Conservation (phyloP, 2,113 vertebrate genomes). For the Chaetodon auriga region DNA sequence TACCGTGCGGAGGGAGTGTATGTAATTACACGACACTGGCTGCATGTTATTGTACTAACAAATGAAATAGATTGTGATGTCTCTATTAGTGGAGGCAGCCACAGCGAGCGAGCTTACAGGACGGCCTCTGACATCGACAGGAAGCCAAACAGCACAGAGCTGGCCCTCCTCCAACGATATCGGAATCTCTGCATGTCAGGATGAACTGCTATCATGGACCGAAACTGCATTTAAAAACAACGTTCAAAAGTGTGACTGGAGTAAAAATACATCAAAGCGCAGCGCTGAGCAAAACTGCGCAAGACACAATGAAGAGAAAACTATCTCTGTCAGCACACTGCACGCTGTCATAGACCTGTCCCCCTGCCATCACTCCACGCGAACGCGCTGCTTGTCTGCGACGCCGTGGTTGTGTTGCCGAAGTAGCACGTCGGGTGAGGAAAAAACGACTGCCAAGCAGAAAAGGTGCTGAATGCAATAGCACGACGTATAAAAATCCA, state of each 20-base stretch:
- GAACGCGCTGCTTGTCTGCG: slow-evolving; percentile 37
- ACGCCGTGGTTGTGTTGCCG: slow-evolving; percentile 14
- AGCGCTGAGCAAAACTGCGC: not conserved
- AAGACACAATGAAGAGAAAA: not conserved
- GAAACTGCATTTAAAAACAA: not conserved
- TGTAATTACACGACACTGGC: slow-evolving; percentile 60
- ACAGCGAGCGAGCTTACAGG: not conserved
- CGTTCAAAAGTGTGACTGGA: not conserved
- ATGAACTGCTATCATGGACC: not conserved
- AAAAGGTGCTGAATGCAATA: slow-evolving; percentile 43
- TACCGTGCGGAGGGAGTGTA: slow-evolving; percentile 34
- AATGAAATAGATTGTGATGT: slow-evolving; percentile 54
- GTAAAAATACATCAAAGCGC: not conserved
- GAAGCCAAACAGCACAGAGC: slow-evolving; percentile 23
- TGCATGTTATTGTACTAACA: slow-evolving; percentile 46
- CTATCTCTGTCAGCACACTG: not conserved
- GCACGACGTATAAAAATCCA: slow-evolving; percentile 25
- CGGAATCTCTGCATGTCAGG: not conserved
- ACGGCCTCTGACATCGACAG: slow-evolving; percentile 29
- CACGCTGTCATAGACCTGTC: not conserved
- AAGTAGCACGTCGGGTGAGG: not conserved
- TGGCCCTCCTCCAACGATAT: not conserved
- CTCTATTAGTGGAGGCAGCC: slow-evolving; percentile 31
- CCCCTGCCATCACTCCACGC: not conserved
- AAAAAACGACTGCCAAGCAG: slow-evolving; percentile 26